A percentile compares a stretch with the other conserved stretches of the same genome.
phyloP scores from a whole-genome alignment of 1,140 invertebrate species.

The Leptinotarsa texana region DNA sequence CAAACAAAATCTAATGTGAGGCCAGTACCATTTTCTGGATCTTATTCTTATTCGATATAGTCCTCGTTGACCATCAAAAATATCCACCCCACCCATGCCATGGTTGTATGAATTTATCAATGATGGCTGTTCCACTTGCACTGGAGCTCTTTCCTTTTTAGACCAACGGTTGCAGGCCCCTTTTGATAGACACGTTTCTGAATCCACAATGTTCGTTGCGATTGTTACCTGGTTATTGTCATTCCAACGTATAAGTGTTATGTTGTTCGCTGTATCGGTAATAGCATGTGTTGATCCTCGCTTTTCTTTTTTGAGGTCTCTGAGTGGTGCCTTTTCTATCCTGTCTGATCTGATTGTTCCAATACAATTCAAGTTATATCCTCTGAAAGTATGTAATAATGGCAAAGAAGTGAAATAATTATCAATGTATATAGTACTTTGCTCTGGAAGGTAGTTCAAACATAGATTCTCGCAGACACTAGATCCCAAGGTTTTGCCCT shows the following conservation, averaged over 20 bases:
- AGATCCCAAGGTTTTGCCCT: constrained; percentile 28
- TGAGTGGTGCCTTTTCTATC: constrained; percentile 30
- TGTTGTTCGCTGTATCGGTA: constrained; percentile 15
- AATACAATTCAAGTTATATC: constrained; percentile 31
- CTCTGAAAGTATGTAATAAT: constrained; percentile 31
- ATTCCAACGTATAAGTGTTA: constrained; percentile 38
- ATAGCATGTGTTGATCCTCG: constrained; percentile 2
- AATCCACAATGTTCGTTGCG: constrained; percentile 20
- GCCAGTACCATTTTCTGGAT: constrained; percentile 38
- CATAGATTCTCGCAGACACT: constrained; percentile 12
- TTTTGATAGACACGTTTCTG: constrained; percentile 13
- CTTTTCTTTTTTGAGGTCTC: constrained; percentile 18
- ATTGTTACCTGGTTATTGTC: constrained; percentile 42
- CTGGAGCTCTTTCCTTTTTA: constrained; percentile 39
- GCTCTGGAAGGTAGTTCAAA: background rate
- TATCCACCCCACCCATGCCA: constrained; percentile 44
- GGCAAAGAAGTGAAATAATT: constrained; percentile 36
- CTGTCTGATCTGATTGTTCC: constrained; percentile 36
- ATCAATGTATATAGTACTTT: constrained; percentile 36
- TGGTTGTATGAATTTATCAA: constrained; percentile 39
- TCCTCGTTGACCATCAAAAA: constrained; percentile 38
- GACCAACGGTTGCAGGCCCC: constrained; percentile 37
- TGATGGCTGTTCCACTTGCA: constrained; percentile 34
- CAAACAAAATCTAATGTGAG: constrained; percentile 32
- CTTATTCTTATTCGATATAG: constrained; percentile 33